Percentiles rank a stretch among this genome's conserved stretches.
Conservation (phyloP, 1,140 invertebrate genomes). For the Mya arenaria region DNA sequence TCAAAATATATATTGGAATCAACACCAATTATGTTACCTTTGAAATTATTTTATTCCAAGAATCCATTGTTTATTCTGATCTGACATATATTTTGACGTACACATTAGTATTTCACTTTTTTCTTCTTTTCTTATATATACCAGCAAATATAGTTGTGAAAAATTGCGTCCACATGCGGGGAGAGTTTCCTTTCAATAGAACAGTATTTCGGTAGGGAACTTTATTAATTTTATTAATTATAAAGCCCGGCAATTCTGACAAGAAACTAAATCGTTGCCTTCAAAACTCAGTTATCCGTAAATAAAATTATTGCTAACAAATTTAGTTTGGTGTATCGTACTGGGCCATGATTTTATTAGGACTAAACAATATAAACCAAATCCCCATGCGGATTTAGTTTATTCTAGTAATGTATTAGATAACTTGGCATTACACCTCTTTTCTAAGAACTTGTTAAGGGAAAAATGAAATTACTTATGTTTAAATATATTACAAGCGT, state of each 20-base stretch:
- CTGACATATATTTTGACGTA: no score
- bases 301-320: slow-evolving; percentile 61
- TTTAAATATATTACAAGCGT: slow-evolving; percentile 42
- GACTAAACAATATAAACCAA: slow-evolving; percentile 49
- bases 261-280: slow-evolving; percentile 30
- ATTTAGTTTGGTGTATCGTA: slow-evolving; percentile 41
- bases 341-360: slow-evolving; percentile 35
- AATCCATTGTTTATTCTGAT: no score
- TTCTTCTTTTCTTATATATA: no score
- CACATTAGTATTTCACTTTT: no score
- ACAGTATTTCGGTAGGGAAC: no score
- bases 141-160: no score
- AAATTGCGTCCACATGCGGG: no score
- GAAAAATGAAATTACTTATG: slow-evolving; percentile 57
- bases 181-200: no score
- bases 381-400: slow-evolving; percentile 34
- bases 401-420: slow-evolving; percentile 35
- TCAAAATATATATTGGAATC: no score
- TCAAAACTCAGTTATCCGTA: slow-evolving; percentile 52
- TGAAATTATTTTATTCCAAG: no score
- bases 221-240: slow-evolving; percentile 58
- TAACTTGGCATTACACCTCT: slow-evolving; percentile 25
- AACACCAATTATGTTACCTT: no score
- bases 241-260: slow-evolving; percentile 15
- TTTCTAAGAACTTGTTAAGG: slow-evolving; percentile 32